Evolutionary conservation across 1,140 invertebrate genomes (phyloP).

Genomic region (Hycleus phaleratus): DNA sequence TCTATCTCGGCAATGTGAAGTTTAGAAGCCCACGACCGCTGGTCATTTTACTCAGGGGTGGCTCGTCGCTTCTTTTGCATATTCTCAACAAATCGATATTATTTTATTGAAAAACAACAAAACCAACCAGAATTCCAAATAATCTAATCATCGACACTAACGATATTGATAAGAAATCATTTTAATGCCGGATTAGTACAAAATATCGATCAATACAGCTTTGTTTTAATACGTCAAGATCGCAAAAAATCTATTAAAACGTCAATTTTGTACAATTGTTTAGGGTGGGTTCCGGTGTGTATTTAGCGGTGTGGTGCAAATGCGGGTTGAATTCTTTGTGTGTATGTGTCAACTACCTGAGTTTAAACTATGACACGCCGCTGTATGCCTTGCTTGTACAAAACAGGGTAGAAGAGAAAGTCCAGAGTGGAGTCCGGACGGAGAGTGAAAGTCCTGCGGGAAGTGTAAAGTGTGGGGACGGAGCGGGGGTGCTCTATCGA

Average conservation of each 20-base stretch:
- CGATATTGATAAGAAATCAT: no score
- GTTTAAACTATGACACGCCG: slow-evolving; percentile 27
- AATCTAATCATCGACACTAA: no score
- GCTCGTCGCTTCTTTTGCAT: slow-evolving; percentile 38
- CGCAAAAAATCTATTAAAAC: no score
- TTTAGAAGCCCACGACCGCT: slow-evolving; percentile 38
- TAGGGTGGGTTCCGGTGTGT: no score
- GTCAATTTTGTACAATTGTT: no score
- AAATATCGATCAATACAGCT: no score
- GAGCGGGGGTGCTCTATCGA: slow-evolving; percentile 33
- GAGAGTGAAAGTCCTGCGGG: slow-evolving; percentile 41
- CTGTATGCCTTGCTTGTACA: slow-evolving; percentile 6
- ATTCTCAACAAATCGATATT: slow-evolving; percentile 2
- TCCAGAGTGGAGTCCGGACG: slow-evolving; percentile 29
- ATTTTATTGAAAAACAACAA: no score
- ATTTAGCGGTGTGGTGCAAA: no score
- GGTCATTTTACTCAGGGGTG: slow-evolving; percentile 37
- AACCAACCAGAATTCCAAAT: no score
- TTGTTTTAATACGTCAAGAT: no score
- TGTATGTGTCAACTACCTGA: slow-evolving; percentile 13
- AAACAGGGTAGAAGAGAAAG: slow-evolving; percentile 27
- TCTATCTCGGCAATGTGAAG: slow-evolving; percentile 26
- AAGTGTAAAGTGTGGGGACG: slow-evolving; percentile 35
- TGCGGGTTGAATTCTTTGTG: no score
- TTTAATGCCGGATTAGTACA: no score